Percentiles rank a stretch among this genome's conserved stretches.
Evolutionary conservation across 2,113 vertebrate species (phyloP).

Genomic region (Mormoops blainvillei): DNA sequence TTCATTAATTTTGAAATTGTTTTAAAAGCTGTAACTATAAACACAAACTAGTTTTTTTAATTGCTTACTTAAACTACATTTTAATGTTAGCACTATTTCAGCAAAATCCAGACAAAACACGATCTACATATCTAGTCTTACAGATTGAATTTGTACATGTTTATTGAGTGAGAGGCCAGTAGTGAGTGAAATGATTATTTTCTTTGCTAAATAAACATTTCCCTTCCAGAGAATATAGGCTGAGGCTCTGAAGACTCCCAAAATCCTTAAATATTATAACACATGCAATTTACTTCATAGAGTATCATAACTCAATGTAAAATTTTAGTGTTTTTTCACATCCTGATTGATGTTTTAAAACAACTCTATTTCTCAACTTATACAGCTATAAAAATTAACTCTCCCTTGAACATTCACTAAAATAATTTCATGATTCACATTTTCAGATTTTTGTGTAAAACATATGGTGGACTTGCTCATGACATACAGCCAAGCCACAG

Average conservation of each 20-base stretch:
- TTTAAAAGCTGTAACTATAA: not conserved
- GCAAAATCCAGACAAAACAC: conserved; percentile 7
- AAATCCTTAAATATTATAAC: not conserved
- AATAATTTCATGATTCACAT: not conserved
- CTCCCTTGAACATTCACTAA: not conserved
- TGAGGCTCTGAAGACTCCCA: not conserved
- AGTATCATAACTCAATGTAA: not conserved
- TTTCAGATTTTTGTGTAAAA: not conserved
- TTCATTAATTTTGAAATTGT: not conserved
- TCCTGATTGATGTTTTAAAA: not conserved
- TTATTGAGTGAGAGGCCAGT: not conserved
- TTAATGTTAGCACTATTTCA: not conserved
- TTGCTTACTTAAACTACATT: not conserved
- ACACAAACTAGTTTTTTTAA: not conserved
- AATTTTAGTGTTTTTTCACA: not conserved
- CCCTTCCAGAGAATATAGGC: not conserved
- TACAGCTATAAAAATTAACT: not conserved
- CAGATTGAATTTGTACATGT: not conserved
- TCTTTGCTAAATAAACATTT: not conserved
- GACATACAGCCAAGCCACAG: not conserved
- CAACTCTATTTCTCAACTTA: not conserved
- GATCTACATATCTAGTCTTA: not conserved
- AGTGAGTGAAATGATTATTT: not conserved
- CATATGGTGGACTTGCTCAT: not conserved
- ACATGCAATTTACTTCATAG: not conserved